Evolutionary conservation across 64 coral and sea anemone species (phyloP), one percentile per base, ranked within the genome.

Genomic region (Hydrozoanthus tunicans): DNA sequence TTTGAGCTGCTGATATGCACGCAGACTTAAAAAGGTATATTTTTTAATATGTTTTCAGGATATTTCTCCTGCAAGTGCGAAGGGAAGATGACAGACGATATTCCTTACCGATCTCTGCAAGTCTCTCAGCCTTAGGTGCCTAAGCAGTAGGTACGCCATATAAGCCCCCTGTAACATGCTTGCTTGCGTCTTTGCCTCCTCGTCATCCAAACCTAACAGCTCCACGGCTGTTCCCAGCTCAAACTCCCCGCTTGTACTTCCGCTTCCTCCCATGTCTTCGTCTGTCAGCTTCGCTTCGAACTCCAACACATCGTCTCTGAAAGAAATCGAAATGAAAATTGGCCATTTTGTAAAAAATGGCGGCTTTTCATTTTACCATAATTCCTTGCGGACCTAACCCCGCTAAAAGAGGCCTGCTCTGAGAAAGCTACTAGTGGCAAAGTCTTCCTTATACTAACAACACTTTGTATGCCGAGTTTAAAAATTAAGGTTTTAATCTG

Each of bases 91-190:
- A 43, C 0, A 43, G 2, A 43, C 32, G 32, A 43, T 43, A 0
- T 27, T 56, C 5, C 96, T 95, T 79, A 98, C 96, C 24, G 96
- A 91, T 89, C 96, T 93, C 91, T 98, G 96, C 14, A 98, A 83
- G 68, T 98, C 96, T 51, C 96, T 88, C 6, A 98, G 76, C 56
- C 96, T 85, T 3, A 98, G 83, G 71, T 98, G 96, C 58, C 96
- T 82, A 4, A 98, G 91, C 12, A 98, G 91, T 8, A 98, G 70
- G 80, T 93, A 98, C 9, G 96, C 94, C 93, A 98, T 98, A 64
- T 98, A 98, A 6, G 96, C 91, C 20, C 96, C 96, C 86, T 98
- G 96, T 80, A 95, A 64, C 24, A 78, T 82, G 56, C 86, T 93
- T 27, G 83, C 89, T 62, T 93, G 81, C 6, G 93, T 89, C 56